Base-by-base conservation (phyloP, 2,888 invertebrate genomes). In the Coelinius sp. region DNA sequence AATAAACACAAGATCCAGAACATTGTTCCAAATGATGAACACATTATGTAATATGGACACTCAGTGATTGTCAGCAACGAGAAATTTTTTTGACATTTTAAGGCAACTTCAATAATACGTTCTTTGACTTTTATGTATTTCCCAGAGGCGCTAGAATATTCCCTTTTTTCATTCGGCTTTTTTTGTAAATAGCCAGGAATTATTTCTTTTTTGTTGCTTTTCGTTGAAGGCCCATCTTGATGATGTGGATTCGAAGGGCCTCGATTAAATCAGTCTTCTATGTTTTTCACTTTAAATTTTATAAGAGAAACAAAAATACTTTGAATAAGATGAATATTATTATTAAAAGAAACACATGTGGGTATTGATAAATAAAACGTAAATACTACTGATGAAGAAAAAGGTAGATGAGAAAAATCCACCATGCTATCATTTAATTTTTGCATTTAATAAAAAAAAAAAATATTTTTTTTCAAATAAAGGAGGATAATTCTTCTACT, bases 11-110 rank as follows among this genome's bases (percentile, higher is more conserved):
- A 59, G 35, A 20, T 59, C 59, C 35, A 31, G 35, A 35, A 31
- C 59, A 59, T 20, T 59, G 20, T 59, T 35, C 20, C 14, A 59
- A 59, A 59, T 59, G 59, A 59, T 59, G 59, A 35, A 7, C n/a
- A 59, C 59, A 6, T 31, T 59, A 1, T n/a, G 59, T 12, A 31
- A 59, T 35, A 17, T 35, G 35, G 59, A 59, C 20, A 14, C 31
- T 31, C 14, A 59, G 59, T 59, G 31, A 59, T 59, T 20, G n/a
- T 49, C 17, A 59, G n/a, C 35, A 27, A 12, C 8, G n/a, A 1
- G 46, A 2, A 17, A 31, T 31, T 17, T 31, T 49, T 35, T 12
- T 17, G 12, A 35, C 3, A 59, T 35, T 59, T 20, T 35, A 7
- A 59, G 22, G 10, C 59, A 59, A 3, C 20, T 10, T 10, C 31